phyloP scores from a whole-genome alignment of 92 coral and sea anemone species.

The Siderastrea radians region DNA sequence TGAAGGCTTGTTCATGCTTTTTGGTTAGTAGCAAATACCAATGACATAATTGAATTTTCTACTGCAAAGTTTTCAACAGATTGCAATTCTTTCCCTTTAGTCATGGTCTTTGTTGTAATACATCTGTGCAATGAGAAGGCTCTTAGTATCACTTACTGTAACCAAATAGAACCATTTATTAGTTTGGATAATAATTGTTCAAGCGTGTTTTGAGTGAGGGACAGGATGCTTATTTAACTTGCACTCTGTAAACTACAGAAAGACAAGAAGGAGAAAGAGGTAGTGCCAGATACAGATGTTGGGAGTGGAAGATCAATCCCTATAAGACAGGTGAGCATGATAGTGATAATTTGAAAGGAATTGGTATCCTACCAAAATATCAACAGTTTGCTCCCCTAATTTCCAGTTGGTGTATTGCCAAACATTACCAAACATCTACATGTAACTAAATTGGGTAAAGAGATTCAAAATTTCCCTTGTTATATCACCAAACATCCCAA shows the following conservation, averaged over 20 bases:
- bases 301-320: constrained; percentile 98
- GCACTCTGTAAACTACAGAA: constrained; percentile 45
- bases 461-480: too few species aligned
- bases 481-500: too few species aligned
- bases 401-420: too few species aligned
- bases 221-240: background rate
- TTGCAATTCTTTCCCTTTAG: too few species aligned
- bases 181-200: background rate
- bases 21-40: background rate
- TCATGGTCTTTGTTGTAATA: too few species aligned
- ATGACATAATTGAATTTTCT: background rate
- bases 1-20: constrained; percentile 3
- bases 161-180: too few species aligned
- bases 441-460: too few species aligned
- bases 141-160: too few species aligned
- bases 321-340: constrained; percentile 82
- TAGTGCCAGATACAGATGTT: constrained; percentile 86
- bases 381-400: too few species aligned
- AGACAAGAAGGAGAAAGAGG: constrained; percentile 93
- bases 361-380: background rate
- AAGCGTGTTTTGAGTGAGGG: background rate
- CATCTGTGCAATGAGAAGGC: too few species aligned
- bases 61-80: too few species aligned
- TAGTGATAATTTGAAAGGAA: background rate
- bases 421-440: too few species aligned